phyloP scores from a whole-genome alignment of 2,797 vertebrate species.

The Thamnophis elegans region DNA sequence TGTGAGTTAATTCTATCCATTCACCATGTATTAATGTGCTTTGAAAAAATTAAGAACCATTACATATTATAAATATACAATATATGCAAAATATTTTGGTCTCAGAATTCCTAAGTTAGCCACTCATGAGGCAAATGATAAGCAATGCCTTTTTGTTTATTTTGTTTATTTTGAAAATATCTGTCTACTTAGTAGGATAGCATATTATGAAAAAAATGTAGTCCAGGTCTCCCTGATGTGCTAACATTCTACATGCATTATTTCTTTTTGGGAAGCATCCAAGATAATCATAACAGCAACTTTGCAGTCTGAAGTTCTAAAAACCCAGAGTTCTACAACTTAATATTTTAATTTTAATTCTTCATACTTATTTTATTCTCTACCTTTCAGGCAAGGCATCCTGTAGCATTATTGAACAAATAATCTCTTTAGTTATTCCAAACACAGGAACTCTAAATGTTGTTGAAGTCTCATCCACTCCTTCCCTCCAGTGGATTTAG shows the following conservation, averaged over 20 bases:
- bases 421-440: background rate
- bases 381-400: background rate
- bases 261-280: background rate
- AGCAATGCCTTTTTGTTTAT: background rate
- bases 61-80: too few species aligned
- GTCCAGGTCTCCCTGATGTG: background rate
- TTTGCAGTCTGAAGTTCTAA: background rate
- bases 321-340: background rate
- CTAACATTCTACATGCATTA: background rate
- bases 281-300: background rate
- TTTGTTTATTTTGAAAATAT: background rate
- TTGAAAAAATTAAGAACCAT: background rate
- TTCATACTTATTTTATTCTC: background rate
- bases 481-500: background rate
- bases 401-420: background rate
- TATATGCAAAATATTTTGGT: background rate
- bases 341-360: background rate
- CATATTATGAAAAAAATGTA: background rate
- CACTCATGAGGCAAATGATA: background rate
- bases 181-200: background rate
- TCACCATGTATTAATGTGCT: background rate
- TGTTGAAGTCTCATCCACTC: background rate
- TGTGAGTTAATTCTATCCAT: background rate
- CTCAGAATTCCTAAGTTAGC: slow-evolving; percentile 34
- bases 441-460: background rate